Evolutionary conservation across 2,113 vertebrate species (phyloP).

Genomic region (Seriola dumerili): DNA sequence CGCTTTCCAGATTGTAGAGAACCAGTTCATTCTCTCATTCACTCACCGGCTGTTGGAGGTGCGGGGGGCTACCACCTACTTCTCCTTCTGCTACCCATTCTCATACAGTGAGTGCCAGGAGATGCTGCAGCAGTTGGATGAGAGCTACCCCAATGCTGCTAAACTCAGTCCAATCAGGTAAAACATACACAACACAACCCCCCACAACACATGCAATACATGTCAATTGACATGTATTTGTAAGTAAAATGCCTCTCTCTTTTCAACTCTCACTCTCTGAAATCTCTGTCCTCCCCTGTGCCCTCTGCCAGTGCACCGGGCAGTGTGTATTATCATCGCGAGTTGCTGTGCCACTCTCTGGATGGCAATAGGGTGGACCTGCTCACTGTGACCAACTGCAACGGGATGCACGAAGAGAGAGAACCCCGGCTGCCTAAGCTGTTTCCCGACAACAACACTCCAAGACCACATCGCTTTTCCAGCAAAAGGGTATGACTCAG

Average conservation of each 20-base stretch:
- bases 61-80: slow-evolving; percentile 92
- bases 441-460: slow-evolving; percentile 90
- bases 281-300: background rate
- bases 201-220: background rate
- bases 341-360: slow-evolving; percentile 93
- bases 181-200: background rate
- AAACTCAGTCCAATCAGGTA: slow-evolving; percentile 90
- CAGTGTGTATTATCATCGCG: slow-evolving; percentile 93
- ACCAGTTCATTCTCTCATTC: slow-evolving; percentile 95
- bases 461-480: slow-evolving; percentile 88
- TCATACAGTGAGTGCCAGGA: slow-evolving; percentile 96
- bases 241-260: background rate
- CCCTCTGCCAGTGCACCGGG: slow-evolving; percentile 81
- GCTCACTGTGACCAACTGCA: slow-evolving; percentile 94
- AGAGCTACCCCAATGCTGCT: slow-evolving; percentile 85
- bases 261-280: background rate
- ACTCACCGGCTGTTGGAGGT: slow-evolving; percentile 92
- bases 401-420: slow-evolving; percentile 90
- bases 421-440: slow-evolving; percentile 94
- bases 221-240: background rate
- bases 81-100: slow-evolving; percentile 98
- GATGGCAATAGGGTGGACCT: slow-evolving; percentile 95
- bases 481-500: slow-evolving; percentile 88
- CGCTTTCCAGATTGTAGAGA: slow-evolving; percentile 88
- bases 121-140: slow-evolving; percentile 90